phyloP scores from a whole-genome alignment of 2,113 vertebrate genomes.

The Osmerus mordax region DNA sequence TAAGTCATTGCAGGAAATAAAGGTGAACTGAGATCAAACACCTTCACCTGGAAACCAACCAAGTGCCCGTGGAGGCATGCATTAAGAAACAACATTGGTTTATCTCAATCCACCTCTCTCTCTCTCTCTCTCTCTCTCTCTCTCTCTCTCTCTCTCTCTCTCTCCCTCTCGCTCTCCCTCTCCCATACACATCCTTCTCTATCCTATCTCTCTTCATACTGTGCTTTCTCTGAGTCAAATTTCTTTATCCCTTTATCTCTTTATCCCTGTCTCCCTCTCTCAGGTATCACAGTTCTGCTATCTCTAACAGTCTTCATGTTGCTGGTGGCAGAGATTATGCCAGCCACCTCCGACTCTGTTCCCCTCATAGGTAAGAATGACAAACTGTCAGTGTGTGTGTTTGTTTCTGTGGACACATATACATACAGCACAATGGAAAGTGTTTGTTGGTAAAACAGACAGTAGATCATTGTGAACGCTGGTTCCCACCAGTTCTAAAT shows the following conservation, averaged over 20 bases:
- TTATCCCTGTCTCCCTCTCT: background rate
- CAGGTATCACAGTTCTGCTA: conserved; percentile 88
- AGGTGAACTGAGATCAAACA: background rate
- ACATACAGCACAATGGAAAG: no score
- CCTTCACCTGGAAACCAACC: background rate
- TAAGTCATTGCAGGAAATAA: background rate
- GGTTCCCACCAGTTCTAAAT: no score
- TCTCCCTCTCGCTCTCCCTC: background rate
- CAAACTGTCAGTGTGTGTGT: background rate
- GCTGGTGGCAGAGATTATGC: conserved; percentile 91
- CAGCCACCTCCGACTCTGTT: conserved; percentile 88
- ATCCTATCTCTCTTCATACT: background rate
- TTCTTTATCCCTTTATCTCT: background rate
- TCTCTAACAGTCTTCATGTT: conserved; percentile 92
- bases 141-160: background rate
- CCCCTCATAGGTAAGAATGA: conserved; percentile 82
- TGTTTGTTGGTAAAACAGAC: no score
- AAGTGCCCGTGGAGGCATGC: background rate
- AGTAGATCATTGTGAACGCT: no score
- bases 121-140: background rate
- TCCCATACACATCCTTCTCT: background rate
- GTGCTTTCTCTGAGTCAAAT: no score
- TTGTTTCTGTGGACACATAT: background rate
- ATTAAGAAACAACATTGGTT: conserved; percentile 2
- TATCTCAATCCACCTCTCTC: background rate